Conservation (phyloP, 2,113 vertebrate species). For the Phylloscopus whistleri region DNA sequence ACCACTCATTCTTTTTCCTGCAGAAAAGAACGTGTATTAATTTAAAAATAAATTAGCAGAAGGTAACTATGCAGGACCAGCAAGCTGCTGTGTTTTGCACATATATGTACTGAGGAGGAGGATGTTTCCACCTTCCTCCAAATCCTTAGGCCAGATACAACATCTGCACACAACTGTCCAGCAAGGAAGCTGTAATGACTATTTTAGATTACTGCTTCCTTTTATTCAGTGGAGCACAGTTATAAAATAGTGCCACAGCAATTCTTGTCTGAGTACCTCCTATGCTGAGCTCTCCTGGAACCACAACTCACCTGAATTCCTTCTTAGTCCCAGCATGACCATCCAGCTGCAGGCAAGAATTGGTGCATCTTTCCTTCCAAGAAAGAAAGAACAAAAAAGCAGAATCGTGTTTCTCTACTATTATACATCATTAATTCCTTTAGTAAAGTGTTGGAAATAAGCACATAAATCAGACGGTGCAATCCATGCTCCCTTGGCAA, state of each 20-base stretch:
- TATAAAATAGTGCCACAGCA: neutral
- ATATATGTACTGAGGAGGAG: neutral
- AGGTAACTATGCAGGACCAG: neutral
- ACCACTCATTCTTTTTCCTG: neutral
- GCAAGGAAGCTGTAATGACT: neutral
- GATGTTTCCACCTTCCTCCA: neutral
- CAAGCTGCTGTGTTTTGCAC: neutral
- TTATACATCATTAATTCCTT: neutral
- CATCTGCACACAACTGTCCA: rapidly evolving
- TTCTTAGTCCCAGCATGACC: neutral
- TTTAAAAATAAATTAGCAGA: neutral
- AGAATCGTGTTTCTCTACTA: neutral
- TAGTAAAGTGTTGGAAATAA: neutral
- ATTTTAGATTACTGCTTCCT: neutral
- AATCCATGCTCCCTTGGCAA: neutral
- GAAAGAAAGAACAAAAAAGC: neutral
- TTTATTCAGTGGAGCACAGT: neutral
- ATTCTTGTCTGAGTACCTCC: neutral
- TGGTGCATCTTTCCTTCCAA: neutral
- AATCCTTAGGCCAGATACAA: neutral
- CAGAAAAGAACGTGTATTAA: neutral
- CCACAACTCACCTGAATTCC: neutral
- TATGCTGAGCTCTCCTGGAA: neutral
- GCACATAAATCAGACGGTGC: neutral
- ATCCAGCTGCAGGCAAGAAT: neutral